phyloP scores from a whole-genome alignment of 2,888 invertebrate genomes.

The Leucophenga montana region DNA sequence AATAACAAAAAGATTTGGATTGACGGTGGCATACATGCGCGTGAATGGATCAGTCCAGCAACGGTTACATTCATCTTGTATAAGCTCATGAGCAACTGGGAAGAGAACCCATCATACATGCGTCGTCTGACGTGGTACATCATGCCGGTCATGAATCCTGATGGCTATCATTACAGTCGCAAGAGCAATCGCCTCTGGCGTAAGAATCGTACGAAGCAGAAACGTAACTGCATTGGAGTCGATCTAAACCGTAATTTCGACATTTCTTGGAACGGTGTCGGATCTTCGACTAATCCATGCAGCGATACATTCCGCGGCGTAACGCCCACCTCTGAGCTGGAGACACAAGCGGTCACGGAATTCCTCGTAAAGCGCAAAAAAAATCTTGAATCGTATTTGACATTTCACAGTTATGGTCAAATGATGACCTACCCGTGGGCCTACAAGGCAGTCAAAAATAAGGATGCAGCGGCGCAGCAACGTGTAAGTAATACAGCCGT shows the following conservation, averaged over 20 bases:
- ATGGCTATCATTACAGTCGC: constrained; percentile 91
- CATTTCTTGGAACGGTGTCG: constrained; percentile 87
- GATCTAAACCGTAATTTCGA: constrained; percentile 92
- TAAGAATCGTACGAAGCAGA: constrained; percentile 78
- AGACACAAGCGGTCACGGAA: constrained; percentile 80
- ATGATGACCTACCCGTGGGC: constrained; percentile 71
- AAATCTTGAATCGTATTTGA: constrained; percentile 80
- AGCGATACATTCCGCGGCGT: constrained; percentile 86
- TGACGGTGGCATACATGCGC: constrained; percentile 87
- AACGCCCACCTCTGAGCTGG: constrained; percentile 87
- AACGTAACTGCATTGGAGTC: constrained; percentile 78
- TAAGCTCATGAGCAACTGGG: constrained; percentile 79
- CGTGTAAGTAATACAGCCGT: constrained; percentile 62
- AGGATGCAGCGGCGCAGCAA: constrained; percentile 59
- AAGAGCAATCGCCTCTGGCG: constrained; percentile 86
- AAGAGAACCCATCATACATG: constrained; percentile 78
- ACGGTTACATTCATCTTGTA: constrained; percentile 85
- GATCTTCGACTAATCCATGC: constrained; percentile 78
- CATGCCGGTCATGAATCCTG: constrained; percentile 85
- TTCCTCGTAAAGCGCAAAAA: constrained; percentile 74
- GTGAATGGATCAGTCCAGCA: constrained; percentile 92
- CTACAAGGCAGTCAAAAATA: constrained; percentile 67
- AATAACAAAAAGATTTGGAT: constrained; percentile 82
- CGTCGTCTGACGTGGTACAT: constrained; percentile 88
- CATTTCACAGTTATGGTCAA: constrained; percentile 83